phyloP scores from a whole-genome alignment of 2,888 invertebrate species.

The Saturnia japonica region DNA sequence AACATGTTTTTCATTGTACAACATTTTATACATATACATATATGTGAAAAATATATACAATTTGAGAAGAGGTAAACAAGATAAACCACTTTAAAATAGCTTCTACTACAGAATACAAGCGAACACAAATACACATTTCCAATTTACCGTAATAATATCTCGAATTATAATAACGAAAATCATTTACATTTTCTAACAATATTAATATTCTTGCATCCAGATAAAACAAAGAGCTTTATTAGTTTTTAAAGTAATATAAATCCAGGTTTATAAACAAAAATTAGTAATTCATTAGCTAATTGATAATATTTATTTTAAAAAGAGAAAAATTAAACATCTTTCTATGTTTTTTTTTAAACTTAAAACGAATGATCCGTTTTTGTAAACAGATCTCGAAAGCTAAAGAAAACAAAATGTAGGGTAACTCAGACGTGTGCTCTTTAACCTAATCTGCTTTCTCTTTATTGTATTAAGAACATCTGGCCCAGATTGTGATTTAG shows the following conservation, averaged over 20 bases:
- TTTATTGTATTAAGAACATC: slow-evolving; percentile 13
- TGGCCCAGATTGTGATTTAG: background rate
- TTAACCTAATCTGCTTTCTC: slow-evolving; percentile 8
- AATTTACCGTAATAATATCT: no score
- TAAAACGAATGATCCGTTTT: background rate
- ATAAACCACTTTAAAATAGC: no score
- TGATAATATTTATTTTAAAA: background rate
- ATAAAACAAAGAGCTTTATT: no score
- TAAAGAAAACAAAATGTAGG: slow-evolving; percentile 4
- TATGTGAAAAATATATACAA: no score
- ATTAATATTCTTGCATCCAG: no score
- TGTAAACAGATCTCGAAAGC: slow-evolving; percentile 1
- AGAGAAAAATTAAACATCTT: background rate
- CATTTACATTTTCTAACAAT: no score
- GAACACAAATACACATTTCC: no score
- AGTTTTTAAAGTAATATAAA: background rate
- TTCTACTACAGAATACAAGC: no score
- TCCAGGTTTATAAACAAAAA: background rate
- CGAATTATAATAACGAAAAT: no score
- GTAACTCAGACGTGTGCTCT: slow-evolving; percentile 3
- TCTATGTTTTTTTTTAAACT: background rate
- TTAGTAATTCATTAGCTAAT: background rate
- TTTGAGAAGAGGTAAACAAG: no score
- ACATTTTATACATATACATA: no score
- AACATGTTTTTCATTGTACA: no score